Evolutionary conservation across 2,113 vertebrate genomes (phyloP), one percentile per base, ranked within the genome.

Genomic region (Toxotes jaculatrix): DNA sequence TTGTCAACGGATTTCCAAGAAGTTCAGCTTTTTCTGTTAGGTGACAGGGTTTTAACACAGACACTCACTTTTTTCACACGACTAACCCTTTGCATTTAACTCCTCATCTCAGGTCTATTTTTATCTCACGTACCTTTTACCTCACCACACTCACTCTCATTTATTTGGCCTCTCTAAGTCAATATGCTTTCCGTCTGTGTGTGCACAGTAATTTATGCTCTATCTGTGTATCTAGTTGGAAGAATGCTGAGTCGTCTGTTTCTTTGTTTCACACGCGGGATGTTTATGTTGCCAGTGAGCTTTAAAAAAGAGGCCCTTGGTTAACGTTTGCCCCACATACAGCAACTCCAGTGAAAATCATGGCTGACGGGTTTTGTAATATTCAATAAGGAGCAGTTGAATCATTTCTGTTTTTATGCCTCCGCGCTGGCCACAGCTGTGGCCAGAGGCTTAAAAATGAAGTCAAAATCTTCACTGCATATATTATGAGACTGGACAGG

Each of bases 311-410:
- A 60, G 82, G 55, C 84, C 62, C 72, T 63, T n/a, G 79, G 87
- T 84, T 85, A 80, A 88, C 79, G 80, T 89, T 91, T 87, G 82
- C 69, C 77, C 74, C 82, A 65, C 82, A 80, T 66, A 59, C 79
- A 63, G 80, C 59, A 47, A 34, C 45, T 87, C 51, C 80, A 47
- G 62, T 3, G 3, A 57, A 71, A 84, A 84, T 73, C 74, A 65
- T 19, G 69, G 68, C 65, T 42, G 72, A 84, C 36, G 38, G 65
- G 51, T 80, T 87, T 73, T 73, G 72, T 74, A 79, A 67, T 85
- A 77, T 77, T 79, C 78, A 71, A 84, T 62, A 63, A 70, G 56
- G 51, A 79, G 56, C 34, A 38, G 67, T 71, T 77, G 31, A 77
- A 51, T 76, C 62, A 38, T 82, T 59, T 57, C 38, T 12, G 19